These are phyloP conservation scores for Mionectes olivaceus DNA, from an alignment of 2,797 vertebrate species.

Conservation along the genomic window DNA sequence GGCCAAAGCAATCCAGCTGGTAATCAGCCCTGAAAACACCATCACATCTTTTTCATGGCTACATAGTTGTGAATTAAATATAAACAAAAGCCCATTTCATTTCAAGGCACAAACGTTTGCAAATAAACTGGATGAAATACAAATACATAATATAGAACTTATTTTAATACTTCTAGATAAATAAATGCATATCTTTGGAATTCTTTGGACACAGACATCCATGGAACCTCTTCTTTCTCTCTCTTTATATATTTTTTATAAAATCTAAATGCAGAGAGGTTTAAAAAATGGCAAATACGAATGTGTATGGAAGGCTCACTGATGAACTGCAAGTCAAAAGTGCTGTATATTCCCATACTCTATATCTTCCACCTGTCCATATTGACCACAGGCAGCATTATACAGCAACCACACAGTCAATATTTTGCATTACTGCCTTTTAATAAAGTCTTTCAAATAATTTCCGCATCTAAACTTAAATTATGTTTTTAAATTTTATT, in stretches of 20 bases:
- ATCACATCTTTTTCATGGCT: slow-evolving; percentile 24
- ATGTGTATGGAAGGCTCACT: slow-evolving; percentile 57
- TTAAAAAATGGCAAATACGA: slow-evolving; percentile 68
- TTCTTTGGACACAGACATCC: slow-evolving; percentile 64
- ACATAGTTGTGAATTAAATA: slow-evolving; percentile 36
- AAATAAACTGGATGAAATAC: slow-evolving; percentile 60
- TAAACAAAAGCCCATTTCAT: slow-evolving; percentile 42
- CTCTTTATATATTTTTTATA: slow-evolving; percentile 52
- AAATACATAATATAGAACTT: slow-evolving; percentile 55
- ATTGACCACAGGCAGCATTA: slow-evolving; percentile 54
- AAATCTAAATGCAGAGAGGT: slow-evolving; percentile 67
- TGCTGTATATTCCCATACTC: slow-evolving; percentile 56
- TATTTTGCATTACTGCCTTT: slow-evolving; percentile 62
- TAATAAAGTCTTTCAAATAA: slow-evolving; percentile 69
- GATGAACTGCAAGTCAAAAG: slow-evolving; percentile 71
- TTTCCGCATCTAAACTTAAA: slow-evolving; percentile 62
- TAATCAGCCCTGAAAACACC: slow-evolving; percentile 40
- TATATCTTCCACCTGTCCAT: slow-evolving; percentile 4
- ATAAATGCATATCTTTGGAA: slow-evolving; percentile 62
- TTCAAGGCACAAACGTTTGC: slow-evolving; percentile 74
- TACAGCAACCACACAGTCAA: slow-evolving; percentile 43
- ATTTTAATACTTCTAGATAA: slow-evolving; percentile 62
- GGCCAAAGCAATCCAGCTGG: slow-evolving; percentile 24
- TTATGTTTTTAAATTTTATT: slow-evolving; percentile 62
- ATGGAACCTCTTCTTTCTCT: slow-evolving; percentile 60